Base-by-base conservation (phyloP, 2,888 invertebrate species). In the Dasypogon diadema region DNA sequence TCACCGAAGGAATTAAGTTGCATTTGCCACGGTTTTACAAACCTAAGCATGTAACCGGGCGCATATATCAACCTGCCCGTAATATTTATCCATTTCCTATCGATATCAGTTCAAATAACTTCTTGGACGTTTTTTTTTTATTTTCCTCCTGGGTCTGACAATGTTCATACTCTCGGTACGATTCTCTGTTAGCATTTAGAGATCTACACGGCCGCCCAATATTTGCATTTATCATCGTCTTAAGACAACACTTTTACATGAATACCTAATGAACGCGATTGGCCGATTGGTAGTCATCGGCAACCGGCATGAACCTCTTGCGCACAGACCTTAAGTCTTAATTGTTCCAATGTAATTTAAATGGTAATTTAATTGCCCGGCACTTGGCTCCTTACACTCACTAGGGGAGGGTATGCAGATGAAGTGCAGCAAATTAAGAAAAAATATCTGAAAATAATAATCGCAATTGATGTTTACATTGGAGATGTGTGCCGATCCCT, bases 71-170 rank as follows among this genome's bases (percentile, higher is more conserved):
- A n/a, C 37, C 10, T 21, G 37, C 37, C 21, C 37, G 60, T 26
- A 37, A 18, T 37, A 12, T 21, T 37, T 42, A 60, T 37, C 37
- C 21, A 18, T 14, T 16, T 18, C n/a, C 58, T 58, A 60, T 60
- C 58, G 34, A 21, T 37, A 60, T 60, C 60, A 21, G 37, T 60
- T 60, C 37, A 22, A 60, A 60, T 60, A 60, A 18, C 37, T 60
- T 60, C 16, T 21, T 37, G 8, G 55, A n/a, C n/a, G n/a, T n/a
- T n/a, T n/a, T n/a, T n/a, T n/a, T n/a, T n/a, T n/a, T n/a, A n/a
- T n/a, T n/a, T n/a, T n/a, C n/a, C n/a, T n/a, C n/a, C n/a, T n/a
- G n/a, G n/a, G n/a, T n/a, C n/a, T n/a, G n/a, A n/a, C n/a, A n/a
- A n/a, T n/a, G n/a, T n/a, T n/a, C n/a, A n/a, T n/a, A n/a, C n/a